Conservation (phyloP, 1,140 invertebrate genomes). For the Phymastichus coffea region DNA sequence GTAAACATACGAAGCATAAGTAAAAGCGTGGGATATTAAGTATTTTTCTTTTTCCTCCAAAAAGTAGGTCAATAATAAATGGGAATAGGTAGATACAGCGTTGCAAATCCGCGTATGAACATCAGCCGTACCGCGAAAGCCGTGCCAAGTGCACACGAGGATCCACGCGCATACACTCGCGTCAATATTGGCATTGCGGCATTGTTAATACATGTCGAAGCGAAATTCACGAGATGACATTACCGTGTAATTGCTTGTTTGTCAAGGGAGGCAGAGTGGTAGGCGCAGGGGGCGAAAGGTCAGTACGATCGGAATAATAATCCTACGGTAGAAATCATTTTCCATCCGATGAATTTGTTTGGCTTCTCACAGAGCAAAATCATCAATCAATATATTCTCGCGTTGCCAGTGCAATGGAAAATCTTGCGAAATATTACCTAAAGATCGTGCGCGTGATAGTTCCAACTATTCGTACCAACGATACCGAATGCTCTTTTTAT, state of each 20-base stretch:
- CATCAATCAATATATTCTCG: no score
- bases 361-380: no score
- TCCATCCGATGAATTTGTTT: no score
- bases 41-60: neutral
- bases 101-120: neutral
- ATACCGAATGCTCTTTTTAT: no score
- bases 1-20: no score
- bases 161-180: neutral
- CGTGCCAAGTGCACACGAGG: neutral
- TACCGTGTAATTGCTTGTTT: conserved; percentile 23
- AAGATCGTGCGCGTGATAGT: no score
- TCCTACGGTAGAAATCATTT: conserved; percentile 12
- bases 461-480: no score
- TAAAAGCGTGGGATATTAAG: neutral
- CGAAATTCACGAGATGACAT: conserved; percentile 15
- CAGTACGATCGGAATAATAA: conserved; percentile 14
- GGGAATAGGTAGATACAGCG: neutral
- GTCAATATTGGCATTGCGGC: conserved; percentile 21
- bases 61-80: conserved; percentile 16
- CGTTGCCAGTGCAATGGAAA: no score
- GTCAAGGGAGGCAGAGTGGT: no score
- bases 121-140: neutral
- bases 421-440: conserved; percentile 27
- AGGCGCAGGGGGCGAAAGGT: no score
- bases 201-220: conserved; percentile 17